Conservation (phyloP, 2,888 invertebrate genomes). For the Cheilosia variabilis region DNA sequence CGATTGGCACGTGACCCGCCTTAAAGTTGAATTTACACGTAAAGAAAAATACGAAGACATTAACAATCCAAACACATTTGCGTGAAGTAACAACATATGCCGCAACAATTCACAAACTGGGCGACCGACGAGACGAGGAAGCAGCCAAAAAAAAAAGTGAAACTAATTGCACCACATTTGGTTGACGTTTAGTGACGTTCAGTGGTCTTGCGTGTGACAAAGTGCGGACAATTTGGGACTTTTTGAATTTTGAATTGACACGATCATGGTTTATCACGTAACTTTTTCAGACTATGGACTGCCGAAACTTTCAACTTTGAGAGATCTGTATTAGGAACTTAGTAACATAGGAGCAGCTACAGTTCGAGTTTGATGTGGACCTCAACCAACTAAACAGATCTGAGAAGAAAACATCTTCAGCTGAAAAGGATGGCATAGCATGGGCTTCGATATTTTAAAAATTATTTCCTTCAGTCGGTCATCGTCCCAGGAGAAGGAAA, state of each 20-base stretch:
- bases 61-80: slow-evolving; percentile 48
- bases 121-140: not conserved
- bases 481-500: too few relatives aligned
- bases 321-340: too few relatives aligned
- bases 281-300: too few relatives aligned
- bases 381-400: too few relatives aligned
- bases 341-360: too few relatives aligned
- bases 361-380: too few relatives aligned
- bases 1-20: slow-evolving; percentile 64
- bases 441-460: too few relatives aligned
- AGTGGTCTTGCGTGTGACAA: not conserved
- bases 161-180: slow-evolving; percentile 56
- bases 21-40: slow-evolving; percentile 8
- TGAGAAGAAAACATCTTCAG: too few relatives aligned
- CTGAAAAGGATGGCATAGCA: too few relatives aligned
- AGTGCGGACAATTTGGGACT: not conserved
- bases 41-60: slow-evolving; percentile 25
- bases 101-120: slow-evolving; percentile 26
- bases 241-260: not conserved
- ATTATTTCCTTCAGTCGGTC: too few relatives aligned
- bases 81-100: slow-evolving; percentile 56
- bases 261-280: too few relatives aligned
- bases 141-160: slow-evolving; percentile 41
- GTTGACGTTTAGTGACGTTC: not conserved
- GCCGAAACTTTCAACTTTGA: too few relatives aligned